Evolutionary conservation across 2,888 invertebrate genomes (phyloP), one percentile per base, ranked within the genome.

Genomic region (Heliconius aoede): DNA sequence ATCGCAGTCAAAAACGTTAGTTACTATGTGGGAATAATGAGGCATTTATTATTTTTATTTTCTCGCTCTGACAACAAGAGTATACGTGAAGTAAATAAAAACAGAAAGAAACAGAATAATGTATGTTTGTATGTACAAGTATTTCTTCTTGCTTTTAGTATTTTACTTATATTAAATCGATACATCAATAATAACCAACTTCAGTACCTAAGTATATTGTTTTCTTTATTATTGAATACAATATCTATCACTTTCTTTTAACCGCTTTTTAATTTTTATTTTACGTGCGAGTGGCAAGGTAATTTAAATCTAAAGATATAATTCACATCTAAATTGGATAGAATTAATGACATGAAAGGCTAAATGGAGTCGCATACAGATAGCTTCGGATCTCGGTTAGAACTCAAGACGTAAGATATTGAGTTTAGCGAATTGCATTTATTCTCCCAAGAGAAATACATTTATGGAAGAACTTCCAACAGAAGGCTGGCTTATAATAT

Each of bases 401-500:
- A 72, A 76, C 75, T 58, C 72, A 75, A 60, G 65, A 78, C 72
- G 79, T 78, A 74, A 79, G 76, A 80, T 78, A 77, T 76, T 75
- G 74, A 77, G 79, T 78, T 80, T 80, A 77, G 76, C 75, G 73
- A 79, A 79, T 80, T 79, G 79, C 79, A 80, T 80, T 80, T 75
- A 77, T 55, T 51, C 28, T 78, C 80, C 77, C 80, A 1, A 18
- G 80, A 80, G 80, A 78, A 78, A 76, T 80, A 76, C 74, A 74
- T 78, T 79, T 78, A 77, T 76, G 77, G 71, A 73, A 77, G 75
- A 77, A 77, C 73, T 74, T 77, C 62, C 36, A 73, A 40, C 69
- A 72, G 75, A 64, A 71, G 46, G 58, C 40, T 71, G 65, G 64
- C 64, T 72, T 61, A 69, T 74, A 76, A 64, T 71, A 58, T 65